Evolutionary conservation across 2,113 vertebrate genomes (phyloP).

Genomic region (Uria lomvia): DNA sequence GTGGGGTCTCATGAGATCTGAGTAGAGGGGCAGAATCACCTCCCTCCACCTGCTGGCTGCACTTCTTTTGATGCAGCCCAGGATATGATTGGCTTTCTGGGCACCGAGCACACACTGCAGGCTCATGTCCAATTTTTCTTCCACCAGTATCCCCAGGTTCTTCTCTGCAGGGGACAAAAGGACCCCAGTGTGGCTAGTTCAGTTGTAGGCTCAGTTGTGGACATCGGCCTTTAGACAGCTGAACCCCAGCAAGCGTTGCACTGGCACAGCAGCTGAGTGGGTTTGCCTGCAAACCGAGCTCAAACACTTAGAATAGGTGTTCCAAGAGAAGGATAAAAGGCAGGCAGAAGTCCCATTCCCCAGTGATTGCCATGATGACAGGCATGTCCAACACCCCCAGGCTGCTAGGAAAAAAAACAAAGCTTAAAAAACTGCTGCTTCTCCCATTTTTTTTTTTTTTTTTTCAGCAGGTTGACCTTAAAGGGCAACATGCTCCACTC

Average conservation of each 20-base stretch:
- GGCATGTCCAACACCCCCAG: neutral
- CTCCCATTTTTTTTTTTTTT: neutral
- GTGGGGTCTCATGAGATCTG: accelerated
- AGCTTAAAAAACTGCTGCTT: neutral
- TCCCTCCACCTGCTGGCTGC: neutral
- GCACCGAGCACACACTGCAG: accelerated
- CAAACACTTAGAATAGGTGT: neutral
- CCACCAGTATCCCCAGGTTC: neutral
- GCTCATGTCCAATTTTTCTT: neutral
- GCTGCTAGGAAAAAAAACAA: neutral
- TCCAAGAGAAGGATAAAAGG: neutral
- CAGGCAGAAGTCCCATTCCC: neutral
- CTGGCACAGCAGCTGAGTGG: neutral
- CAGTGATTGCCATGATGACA: neutral
- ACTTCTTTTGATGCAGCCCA: neutral
- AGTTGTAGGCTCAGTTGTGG: neutral
- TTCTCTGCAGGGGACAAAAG: neutral
- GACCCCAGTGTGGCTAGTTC: neutral
- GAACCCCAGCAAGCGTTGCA: neutral
- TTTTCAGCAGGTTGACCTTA: neutral
- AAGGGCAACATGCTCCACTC: constrained; percentile 1
- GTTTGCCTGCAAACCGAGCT: neutral
- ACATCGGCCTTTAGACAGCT: neutral
- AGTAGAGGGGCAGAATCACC: accelerated
- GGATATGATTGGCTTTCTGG: neutral